A percentile compares a stretch with the other conserved stretches of the same genome.
phyloP scores from a whole-genome alignment of 2,888 invertebrate species.

The Molanna angustata region DNA sequence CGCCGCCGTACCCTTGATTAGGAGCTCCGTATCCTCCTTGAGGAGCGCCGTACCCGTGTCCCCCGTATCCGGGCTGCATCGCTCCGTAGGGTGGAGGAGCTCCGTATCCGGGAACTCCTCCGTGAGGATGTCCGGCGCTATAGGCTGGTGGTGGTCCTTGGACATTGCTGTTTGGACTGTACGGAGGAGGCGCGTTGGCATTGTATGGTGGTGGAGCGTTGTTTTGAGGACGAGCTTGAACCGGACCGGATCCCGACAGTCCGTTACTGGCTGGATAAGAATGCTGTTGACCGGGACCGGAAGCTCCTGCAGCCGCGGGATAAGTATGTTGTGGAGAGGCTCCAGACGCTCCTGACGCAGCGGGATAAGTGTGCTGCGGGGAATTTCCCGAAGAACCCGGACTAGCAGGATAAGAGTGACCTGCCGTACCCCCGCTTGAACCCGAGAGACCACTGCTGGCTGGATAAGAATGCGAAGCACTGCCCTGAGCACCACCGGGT shows the following conservation, averaged over 20 bases:
- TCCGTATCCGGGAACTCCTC: conserved; percentile 24
- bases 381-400: conserved; percentile 3
- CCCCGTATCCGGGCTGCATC: conserved; percentile 15
- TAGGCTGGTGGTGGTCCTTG: conserved; percentile 22
- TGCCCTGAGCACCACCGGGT: conserved; percentile 4
- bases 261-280: conserved; percentile 7
- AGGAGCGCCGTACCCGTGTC: conserved; percentile 38
- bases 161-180: conserved; percentile 9
- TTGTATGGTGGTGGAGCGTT: conserved; percentile 13
- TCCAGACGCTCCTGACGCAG: not conserved
- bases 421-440: conserved; percentile 35
- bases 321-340: conserved; percentile 5
- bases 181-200: conserved; percentile 15
- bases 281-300: conserved; percentile 9
- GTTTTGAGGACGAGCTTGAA: not conserved
- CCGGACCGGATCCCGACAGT: conserved; percentile 10
- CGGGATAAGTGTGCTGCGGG: conserved; percentile 3
- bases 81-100: conserved; percentile 13
- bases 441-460: conserved; percentile 12
- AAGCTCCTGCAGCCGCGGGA: conserved; percentile 9
- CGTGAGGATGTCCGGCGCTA: conserved; percentile 36
- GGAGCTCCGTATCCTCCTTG: conserved; percentile 40
- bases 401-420: conserved; percentile 31
- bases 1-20: conserved; percentile 39
- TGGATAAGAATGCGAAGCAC: conserved; percentile 37